Evolutionary conservation across 2,797 vertebrate species (phyloP), one percentile per base, ranked within the genome.

Genomic region (Periparus ater): DNA sequence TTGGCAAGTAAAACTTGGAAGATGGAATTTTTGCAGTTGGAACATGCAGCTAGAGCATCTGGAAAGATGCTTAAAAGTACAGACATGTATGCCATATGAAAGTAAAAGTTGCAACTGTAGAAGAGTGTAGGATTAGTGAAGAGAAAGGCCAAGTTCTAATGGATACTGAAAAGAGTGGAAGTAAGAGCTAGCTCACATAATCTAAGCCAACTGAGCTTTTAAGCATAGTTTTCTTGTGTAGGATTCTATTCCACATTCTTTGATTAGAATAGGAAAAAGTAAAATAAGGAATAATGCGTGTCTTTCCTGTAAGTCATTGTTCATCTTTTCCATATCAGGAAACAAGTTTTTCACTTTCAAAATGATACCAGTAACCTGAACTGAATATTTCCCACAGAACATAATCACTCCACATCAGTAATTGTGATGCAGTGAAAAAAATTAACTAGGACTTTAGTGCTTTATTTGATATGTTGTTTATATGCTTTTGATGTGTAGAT

Each of bases 401-500:
- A 66, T 42, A 68, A 67, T 68, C 47, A 73, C 36, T 94, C 70
- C 51, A 67, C 22, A 86, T 91, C 85, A 88, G 15, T 91, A 92
- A 89, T 78, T 90, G 44, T 34, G 62, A 71, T 91, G 36, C 14
- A 61, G 2, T 87, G 76, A 55, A 47, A 71, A 79, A 86, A 79
- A 75, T 83, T 92, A 88, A 74, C 67, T 84, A 89, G 61, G 66
- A 85, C 42, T 86, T 92, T 20, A 74, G 63, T 97, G 73, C 71
- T 89, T 87, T 88, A 83, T 90, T 88, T 96, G 76, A 38, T 85
- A 34, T 83, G 60, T 61, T 55, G 7, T 67, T 97, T 89, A 53
- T 92, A 87, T 92, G 68, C 74, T 40, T 97, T 94, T 97, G 94
- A 91, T 93, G 78, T 93, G 50, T 88, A 95, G 57, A 72, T 79